Percentiles rank a stretch among this genome's conserved stretches.
These are phyloP conservation scores for Tonatia bakeri DNA, from an alignment of 2,113 vertebrate species.

Conservation along the genomic window DNA sequence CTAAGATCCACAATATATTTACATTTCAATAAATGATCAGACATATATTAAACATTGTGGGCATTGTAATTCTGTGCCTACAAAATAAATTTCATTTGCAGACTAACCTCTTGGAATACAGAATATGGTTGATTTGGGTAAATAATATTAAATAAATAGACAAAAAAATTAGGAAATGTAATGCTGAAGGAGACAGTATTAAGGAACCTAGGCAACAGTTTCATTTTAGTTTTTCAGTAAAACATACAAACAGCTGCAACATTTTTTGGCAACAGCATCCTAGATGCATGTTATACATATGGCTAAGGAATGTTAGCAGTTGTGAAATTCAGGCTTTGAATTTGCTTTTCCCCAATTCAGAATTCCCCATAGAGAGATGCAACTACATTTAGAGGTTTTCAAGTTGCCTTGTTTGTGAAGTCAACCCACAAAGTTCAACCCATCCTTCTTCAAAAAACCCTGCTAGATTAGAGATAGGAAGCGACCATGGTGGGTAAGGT, in stretches of 20 bases:
- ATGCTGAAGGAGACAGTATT: background rate
- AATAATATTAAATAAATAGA: background rate
- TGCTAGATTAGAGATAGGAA: background rate
- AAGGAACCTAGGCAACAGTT: background rate
- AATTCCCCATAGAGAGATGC: background rate
- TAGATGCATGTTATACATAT: constrained; percentile 12
- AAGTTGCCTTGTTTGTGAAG: constrained; percentile 11
- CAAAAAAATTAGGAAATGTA: background rate
- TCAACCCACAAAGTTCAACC: background rate
- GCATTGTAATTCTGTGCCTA: background rate
- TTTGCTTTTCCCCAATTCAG: constrained; percentile 20
- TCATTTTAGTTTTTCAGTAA: constrained; percentile 27
- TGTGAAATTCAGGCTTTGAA: constrained; percentile 37
- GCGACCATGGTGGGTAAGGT: background rate
- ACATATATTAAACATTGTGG: background rate
- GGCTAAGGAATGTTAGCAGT: constrained; percentile 21
- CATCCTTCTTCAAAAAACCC: background rate
- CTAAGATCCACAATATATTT: background rate
- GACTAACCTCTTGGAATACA: background rate
- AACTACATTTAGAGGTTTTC: background rate
- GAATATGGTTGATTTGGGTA: background rate
- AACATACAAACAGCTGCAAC: background rate
- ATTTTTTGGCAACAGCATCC: background rate
- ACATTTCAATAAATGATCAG: constrained; percentile 25
- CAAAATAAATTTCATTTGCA: constrained; percentile 3